Evolutionary conservation across 1,140 invertebrate genomes (phyloP), one percentile per base, ranked within the genome.

Genomic region (Pantala flavescens): DNA sequence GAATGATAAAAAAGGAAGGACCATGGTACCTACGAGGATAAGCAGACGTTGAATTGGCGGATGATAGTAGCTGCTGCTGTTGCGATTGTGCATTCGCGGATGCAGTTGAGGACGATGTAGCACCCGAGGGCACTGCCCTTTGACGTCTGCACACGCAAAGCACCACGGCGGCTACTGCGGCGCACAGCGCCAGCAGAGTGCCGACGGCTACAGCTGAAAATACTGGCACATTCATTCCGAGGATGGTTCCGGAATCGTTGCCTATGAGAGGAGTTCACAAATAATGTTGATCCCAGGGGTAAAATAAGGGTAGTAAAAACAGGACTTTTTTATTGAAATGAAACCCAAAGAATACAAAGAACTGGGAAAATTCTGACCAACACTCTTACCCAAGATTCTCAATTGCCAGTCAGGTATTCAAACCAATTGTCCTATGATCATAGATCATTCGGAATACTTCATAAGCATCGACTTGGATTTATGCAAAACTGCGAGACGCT

Each of bases 81-180:
- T 83, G 81, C 7, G 72, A 71, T 28, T 74, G 74, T 16, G 63
- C 23, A 74, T 43, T 70, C 19, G 79, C 84, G 85, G 81, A 70
- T 84, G 80, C 78, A 86, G 83, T 84, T 80, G 82, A 84, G 80
- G 79, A 84, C 79, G 76, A 79, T 73, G 82, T 83, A 63, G 49
- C 49, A 3, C 49, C 49, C 5, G 49, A 63, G 49, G 49, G 49
- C 49, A 63, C 49, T 63, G 49, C 71, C 73, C 70, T 75, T 43
- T 88, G 86, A 76, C 88, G 86, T 43, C 90, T 87, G 81, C 90
- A 94, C 77, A 92, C 86, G 83, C 91, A 94, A 77, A 92, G 86
- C 23, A 88, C 86, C 19, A 88, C 83, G 49, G 86, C 87, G 63
- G 89, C 87, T n/a, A 90, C 87, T 74, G 87, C 85, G 23, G 88